phyloP scores from a whole-genome alignment of 2,113 vertebrate species.

The Mionectes macconnelli region DNA sequence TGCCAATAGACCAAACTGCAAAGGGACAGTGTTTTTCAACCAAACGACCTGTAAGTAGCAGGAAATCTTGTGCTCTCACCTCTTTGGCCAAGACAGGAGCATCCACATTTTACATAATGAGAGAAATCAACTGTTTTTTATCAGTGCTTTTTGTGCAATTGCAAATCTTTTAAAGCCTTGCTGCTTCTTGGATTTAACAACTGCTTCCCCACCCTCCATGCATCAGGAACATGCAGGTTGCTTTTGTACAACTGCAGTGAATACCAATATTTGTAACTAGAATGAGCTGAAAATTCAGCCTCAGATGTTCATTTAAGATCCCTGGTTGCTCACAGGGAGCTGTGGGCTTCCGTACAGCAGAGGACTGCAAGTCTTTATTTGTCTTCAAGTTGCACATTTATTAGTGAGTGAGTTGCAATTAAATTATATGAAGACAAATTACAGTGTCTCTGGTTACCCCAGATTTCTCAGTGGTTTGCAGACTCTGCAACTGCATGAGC shows the following conservation, averaged over 20 bases:
- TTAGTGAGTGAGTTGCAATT: neutral
- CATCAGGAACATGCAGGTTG: constrained; percentile 7
- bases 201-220: constrained; percentile 5
- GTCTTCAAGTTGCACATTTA: neutral
- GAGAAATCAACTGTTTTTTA: constrained; percentile 64
- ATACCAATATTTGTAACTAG: neutral
- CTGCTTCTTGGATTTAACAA: constrained; percentile 50
- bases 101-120: constrained; percentile 62
- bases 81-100: constrained; percentile 46
- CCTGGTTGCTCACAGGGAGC: neutral
- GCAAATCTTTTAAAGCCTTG: constrained; percentile 61
- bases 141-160: constrained; percentile 56
- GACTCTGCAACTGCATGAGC: neutral
- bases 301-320: neutral
- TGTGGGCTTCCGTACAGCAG: accelerated
- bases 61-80: constrained; percentile 49
- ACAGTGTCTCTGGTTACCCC: neutral
- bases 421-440: neutral
- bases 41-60: constrained; percentile 59
- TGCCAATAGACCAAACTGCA: constrained; percentile 64
- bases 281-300: neutral
- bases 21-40: constrained; percentile 63
- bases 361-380: neutral
- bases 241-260: constrained; percentile 12
- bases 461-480: neutral